These are phyloP conservation scores for Limnephilus rhombicus DNA, from an alignment of 2,888 invertebrate species.

Conservation along the genomic window DNA sequence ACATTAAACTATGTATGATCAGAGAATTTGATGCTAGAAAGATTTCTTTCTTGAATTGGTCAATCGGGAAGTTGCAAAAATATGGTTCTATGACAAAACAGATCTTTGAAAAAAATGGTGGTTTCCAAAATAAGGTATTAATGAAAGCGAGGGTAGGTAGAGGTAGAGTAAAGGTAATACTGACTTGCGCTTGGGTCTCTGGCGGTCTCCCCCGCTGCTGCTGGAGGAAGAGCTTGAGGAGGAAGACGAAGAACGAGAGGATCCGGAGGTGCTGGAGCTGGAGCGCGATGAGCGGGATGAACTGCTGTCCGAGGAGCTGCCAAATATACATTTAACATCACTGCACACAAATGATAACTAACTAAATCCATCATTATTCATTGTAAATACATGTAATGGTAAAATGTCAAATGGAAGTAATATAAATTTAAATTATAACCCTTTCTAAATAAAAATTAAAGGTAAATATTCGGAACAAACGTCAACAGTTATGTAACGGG, in stretches of 20 bases:
- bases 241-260: conserved; percentile 79
- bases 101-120: neutral
- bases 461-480: too few species aligned
- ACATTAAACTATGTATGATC: neutral
- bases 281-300: conserved; percentile 89
- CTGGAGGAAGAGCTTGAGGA: conserved; percentile 80
- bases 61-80: too few species aligned
- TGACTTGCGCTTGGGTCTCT: conserved; percentile 82
- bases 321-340: conserved; percentile 51
- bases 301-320: conserved; percentile 88
- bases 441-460: neutral
- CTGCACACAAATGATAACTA: neutral
- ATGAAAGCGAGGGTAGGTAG: neutral
- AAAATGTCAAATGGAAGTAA: neutral
- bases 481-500: too few species aligned
- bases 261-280: conserved; percentile 86
- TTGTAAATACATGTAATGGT: neutral
- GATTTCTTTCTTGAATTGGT: too few species aligned
- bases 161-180: conserved; percentile 65
- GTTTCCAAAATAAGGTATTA: neutral
- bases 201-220: conserved; percentile 82
- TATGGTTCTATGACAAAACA: neutral
- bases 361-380: neutral
- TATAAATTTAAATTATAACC: neutral
- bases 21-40: neutral